Evolutionary conservation across 2,888 invertebrate species (phyloP), one percentile per base, ranked within the genome.

Genomic region (Phortica magna): DNA sequence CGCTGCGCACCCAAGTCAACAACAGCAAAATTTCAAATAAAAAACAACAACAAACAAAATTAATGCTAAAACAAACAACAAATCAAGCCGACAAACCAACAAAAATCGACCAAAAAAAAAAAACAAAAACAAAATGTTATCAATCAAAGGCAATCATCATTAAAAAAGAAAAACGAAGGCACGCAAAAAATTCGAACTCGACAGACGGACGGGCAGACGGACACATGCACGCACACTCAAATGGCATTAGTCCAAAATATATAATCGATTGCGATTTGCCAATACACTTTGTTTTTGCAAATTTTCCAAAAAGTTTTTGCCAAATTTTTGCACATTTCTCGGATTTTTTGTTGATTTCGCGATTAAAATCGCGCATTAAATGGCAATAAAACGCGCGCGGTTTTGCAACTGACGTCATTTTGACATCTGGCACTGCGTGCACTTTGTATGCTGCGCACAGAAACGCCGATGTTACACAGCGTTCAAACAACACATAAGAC

Each of bases 131-230:
- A 74, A 81, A 80, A 75, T 77, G 79, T 83, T 84, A 84, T 86
- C 87, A 87, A 87, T 88, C 83, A 80, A 76, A 64, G 80, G 77
- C 83, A 86, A 88, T 86, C 84, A 83, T 81, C 83, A 84, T 87
- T 82, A 88, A 86, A 83, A 79, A 76, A 64, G 81, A 78, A 39
- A 39, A 39, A 77, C 22, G 31, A 48, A 79, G 73, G 55, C 81
- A 78, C 31, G 22, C 77, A 87, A 83, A 83, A 78, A 73, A 59
- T 80, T 76, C 22, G 22, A 78, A 61, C 39, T 59, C 55, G 19
- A 61, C 42, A 48, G 42, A 1, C 68, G 42, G 17, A 48, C 19
- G 17, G n/a, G 43, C 43, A 43, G 43, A 43, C 19, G 17, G n/a
- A 70, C 68, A 48, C 19, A 43, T n/a, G 41, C 17, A 57, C 41